Percentiles rank a stretch among this genome's conserved stretches.
Conservation (phyloP, 2,113 vertebrate species). For the Scytalopus superciliaris region DNA sequence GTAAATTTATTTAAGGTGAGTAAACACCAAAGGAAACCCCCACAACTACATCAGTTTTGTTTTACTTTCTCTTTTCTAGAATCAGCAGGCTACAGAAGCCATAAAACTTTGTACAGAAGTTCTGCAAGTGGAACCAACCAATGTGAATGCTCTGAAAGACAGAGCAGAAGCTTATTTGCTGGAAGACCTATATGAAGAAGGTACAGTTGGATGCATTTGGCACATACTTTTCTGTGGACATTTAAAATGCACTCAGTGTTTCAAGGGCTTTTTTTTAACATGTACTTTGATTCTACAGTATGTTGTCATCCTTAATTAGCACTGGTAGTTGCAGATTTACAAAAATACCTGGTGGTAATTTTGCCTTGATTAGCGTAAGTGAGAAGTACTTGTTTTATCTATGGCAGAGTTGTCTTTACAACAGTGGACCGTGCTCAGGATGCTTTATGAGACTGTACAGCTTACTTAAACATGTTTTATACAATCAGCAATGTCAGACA, state of each 20-base stretch:
- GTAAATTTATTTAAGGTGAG: neutral
- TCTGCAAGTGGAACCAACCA: conserved; percentile 82
- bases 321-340: neutral
- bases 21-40: neutral
- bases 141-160: conserved; percentile 88
- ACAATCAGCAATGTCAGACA: neutral
- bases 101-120: conserved; percentile 87
- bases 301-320: neutral
- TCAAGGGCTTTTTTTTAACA: neutral
- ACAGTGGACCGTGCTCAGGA: neutral
- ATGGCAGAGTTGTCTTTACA: neutral
- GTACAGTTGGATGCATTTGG: conserved; percentile 56
- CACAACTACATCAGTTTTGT: neutral
- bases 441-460: neutral
- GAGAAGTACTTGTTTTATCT: neutral
- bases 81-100: conserved; percentile 83
- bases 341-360: conserved; percentile 9
- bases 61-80: conserved; percentile 67
- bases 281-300: neutral
- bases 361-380: neutral
- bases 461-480: neutral
- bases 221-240: neutral
- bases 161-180: conserved; percentile 91
- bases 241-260: neutral
- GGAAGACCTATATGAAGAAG: conserved; percentile 94